Percentiles rank a stretch among this genome's conserved stretches.
phyloP scores from a whole-genome alignment of 2,797 vertebrate species.

The Uromys caudimaculatus region DNA sequence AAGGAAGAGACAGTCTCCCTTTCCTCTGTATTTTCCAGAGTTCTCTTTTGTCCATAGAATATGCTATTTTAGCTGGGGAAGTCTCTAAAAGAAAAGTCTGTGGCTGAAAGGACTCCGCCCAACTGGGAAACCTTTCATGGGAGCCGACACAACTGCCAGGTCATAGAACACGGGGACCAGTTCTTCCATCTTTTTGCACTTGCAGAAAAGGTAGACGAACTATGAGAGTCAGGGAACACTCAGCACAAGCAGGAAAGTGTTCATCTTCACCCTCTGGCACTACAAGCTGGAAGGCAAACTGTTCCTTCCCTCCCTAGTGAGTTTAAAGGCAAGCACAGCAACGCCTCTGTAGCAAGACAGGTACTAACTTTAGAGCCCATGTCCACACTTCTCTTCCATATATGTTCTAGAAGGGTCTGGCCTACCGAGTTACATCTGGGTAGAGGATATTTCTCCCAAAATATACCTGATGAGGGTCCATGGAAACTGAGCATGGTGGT shows the following conservation, averaged over 20 bases:
- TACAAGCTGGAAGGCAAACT: background rate
- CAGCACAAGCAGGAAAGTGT: background rate
- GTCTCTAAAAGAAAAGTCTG: conserved; percentile 44
- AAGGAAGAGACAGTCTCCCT: background rate
- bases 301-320: background rate
- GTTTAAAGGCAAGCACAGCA: background rate
- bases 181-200: background rate
- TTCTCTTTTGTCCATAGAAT: background rate
- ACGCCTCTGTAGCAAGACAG: background rate
- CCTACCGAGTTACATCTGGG: background rate
- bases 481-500: background rate
- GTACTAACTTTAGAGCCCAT: background rate
- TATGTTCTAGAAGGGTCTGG: background rate
- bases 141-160: background rate
- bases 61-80: background rate
- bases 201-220: background rate
- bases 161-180: background rate
- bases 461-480: background rate
- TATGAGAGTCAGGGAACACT: background rate
- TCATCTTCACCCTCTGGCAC: background rate
- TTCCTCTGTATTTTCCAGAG: conserved; percentile 23
- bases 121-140: background rate
- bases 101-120: background rate
- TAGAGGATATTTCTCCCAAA: background rate
- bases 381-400: background rate